Conservation (phyloP, 2,797 vertebrate genomes). For the Anguilla marmorata region DNA sequence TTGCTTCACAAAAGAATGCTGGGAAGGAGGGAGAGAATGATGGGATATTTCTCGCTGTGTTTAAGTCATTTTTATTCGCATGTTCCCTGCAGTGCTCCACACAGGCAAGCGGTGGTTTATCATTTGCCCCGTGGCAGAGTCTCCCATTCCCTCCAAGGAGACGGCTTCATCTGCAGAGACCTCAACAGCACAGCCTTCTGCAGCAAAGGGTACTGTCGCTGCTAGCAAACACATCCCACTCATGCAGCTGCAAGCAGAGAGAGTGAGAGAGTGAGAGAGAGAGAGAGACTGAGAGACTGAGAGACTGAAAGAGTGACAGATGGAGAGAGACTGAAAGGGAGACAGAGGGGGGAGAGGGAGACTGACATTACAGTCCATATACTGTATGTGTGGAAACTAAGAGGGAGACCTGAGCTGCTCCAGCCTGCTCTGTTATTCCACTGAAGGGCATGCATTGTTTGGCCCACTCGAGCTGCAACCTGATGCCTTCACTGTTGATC, state of each 20-base stretch:
- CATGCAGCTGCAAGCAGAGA: constrained; percentile 28
- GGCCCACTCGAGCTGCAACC: constrained; percentile 9
- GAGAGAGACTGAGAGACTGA: constrained; percentile 54
- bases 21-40: background rate
- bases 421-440: background rate
- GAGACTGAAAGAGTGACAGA: too few relatives aligned
- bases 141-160: constrained; percentile 68
- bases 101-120: constrained; percentile 98
- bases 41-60: background rate
- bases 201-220: constrained; percentile 11
- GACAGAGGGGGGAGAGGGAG: constrained; percentile 50
- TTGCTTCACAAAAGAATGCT: background rate
- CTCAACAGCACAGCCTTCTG: constrained; percentile 67
- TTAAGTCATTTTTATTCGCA: constrained; percentile 21
- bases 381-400: constrained; percentile 45
- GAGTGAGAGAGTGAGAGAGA: too few relatives aligned
- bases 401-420: constrained; percentile 10
- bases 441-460: constrained; percentile 15
- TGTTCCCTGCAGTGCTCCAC: constrained; percentile 81
- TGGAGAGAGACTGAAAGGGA: constrained; percentile 13
- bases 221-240: background rate
- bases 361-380: constrained; percentile 49
- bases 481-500: constrained; percentile 8
- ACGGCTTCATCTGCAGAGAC: constrained; percentile 60
- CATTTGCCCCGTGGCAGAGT: constrained; percentile 94